Evolutionary conservation across 2,888 invertebrate species (phyloP).

Genomic region (Eupithecia exiguata): DNA sequence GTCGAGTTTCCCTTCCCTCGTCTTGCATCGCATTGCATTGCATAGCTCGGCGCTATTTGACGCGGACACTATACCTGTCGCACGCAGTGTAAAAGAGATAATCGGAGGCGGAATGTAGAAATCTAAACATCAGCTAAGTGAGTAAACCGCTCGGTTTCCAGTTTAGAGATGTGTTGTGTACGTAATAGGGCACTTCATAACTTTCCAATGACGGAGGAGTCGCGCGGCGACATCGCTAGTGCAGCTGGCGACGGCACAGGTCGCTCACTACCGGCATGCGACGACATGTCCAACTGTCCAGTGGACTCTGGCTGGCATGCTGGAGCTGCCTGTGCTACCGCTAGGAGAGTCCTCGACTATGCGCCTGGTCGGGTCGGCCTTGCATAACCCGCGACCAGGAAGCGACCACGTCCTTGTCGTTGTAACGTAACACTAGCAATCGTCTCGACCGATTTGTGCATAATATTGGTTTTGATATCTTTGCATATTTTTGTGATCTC

Average conservation of each 20-base stretch:
- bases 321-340: background rate
- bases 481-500: background rate
- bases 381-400: constrained; percentile 2
- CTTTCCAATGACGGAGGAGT: constrained; percentile 2
- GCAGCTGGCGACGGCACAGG: background rate
- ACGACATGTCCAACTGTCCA: background rate
- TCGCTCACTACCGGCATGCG: background rate
- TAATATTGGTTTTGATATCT: background rate
- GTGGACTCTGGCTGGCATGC: background rate
- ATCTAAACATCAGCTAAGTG: background rate
- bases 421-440: background rate
- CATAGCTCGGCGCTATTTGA: too few relatives aligned
- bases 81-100: background rate
- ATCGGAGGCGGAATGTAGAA: background rate
- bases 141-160: background rate
- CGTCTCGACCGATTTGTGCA: background rate
- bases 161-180: constrained; percentile 8
- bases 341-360: too few relatives aligned
- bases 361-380: background rate
- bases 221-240: background rate
- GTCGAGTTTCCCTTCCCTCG: too few relatives aligned
- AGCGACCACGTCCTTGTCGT: background rate
- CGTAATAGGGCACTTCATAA: constrained; percentile 3
- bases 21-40: too few relatives aligned
- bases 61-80: background rate